Percentiles rank a stretch among this genome's conserved stretches.
Conservation (phyloP, 1,140 invertebrate species). For the Maconellicoccus hirsutus region DNA sequence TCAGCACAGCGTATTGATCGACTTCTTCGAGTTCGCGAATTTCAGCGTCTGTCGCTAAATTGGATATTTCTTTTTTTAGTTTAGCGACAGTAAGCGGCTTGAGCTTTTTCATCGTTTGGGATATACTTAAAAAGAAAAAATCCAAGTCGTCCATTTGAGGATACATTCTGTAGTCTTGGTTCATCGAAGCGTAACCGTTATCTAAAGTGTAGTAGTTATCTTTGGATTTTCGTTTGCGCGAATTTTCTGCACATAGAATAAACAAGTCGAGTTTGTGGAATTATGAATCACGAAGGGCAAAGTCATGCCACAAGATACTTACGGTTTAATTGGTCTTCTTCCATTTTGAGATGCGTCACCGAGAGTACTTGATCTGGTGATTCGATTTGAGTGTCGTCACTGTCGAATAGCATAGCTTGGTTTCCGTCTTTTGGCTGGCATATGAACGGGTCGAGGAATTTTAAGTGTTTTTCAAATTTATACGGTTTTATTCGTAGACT, state of each 20-base stretch:
- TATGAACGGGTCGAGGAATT: not conserved
- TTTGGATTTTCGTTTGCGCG: not conserved
- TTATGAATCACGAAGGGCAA: no score
- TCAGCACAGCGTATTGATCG: not conserved
- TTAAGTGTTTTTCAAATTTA: conserved; percentile 12
- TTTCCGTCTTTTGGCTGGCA: not conserved
- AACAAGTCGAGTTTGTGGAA: no score
- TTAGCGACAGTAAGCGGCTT: conserved; percentile 34
- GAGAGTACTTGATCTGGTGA: not conserved
- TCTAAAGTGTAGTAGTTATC: not conserved
- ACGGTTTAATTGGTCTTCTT: no score
- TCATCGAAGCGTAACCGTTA: not conserved
- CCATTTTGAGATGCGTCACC: not conserved
- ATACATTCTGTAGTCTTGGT: not conserved
- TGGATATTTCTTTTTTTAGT: conserved; percentile 36
- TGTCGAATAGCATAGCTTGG: not conserved
- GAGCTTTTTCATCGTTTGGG: conserved; percentile 31
- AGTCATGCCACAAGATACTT: no score
- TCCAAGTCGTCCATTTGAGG: conserved; percentile 24
- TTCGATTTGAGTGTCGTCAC: not conserved
- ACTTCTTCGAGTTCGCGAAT: conserved; percentile 27
- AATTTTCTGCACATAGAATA: not conserved
- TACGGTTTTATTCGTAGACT: not conserved
- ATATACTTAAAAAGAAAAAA: conserved; percentile 30
- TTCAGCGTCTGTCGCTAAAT: conserved; percentile 34